Conservation (phyloP, 2,113 vertebrate genomes). For the Neodontobutis hainanensis region DNA sequence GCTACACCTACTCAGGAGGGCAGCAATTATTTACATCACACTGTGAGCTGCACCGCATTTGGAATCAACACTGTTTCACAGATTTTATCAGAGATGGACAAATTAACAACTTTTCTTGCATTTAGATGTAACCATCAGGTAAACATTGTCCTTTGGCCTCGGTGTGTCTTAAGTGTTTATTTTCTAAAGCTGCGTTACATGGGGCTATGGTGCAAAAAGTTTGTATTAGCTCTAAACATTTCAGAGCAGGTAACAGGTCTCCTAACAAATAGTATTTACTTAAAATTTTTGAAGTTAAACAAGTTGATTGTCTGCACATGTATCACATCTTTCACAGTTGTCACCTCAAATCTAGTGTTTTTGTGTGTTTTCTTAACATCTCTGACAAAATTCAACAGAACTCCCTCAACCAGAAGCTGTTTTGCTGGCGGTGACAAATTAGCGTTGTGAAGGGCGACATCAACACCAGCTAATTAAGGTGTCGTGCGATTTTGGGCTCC, state of each 20-base stretch:
- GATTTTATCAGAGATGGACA: conserved; percentile 36
- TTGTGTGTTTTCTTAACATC: conserved; percentile 29
- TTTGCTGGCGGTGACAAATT: conserved; percentile 65
- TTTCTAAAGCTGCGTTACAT: too few relatives aligned
- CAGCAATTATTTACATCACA: conserved; percentile 70
- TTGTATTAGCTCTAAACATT: too few relatives aligned
- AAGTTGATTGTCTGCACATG: too few relatives aligned
- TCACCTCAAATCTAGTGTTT: conserved; percentile 33
- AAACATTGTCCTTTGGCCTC: conserved; percentile 1
- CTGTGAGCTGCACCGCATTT: conserved; percentile 30
- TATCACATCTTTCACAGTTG: conserved; percentile 1
- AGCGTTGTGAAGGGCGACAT: conserved; percentile 67
- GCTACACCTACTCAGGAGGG: conserved; percentile 51
- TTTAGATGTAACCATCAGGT: conserved; percentile 31
- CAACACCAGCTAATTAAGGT: conserved; percentile 79
- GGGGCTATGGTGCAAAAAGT: too few relatives aligned
- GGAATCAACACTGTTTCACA: conserved; percentile 46
- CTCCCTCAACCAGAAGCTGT: conserved; percentile 52
- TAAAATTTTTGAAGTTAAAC: too few relatives aligned
- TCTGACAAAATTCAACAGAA: conserved; percentile 34
- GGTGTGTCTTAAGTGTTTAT: too few relatives aligned
- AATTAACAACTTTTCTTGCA: conserved; percentile 37
- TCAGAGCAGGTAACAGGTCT: too few relatives aligned
- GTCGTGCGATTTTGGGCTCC: conserved; percentile 80
- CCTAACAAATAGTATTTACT: too few relatives aligned